phyloP scores from a whole-genome alignment of 2,888 invertebrate species.

The Nematopogon swammerdamellus region DNA sequence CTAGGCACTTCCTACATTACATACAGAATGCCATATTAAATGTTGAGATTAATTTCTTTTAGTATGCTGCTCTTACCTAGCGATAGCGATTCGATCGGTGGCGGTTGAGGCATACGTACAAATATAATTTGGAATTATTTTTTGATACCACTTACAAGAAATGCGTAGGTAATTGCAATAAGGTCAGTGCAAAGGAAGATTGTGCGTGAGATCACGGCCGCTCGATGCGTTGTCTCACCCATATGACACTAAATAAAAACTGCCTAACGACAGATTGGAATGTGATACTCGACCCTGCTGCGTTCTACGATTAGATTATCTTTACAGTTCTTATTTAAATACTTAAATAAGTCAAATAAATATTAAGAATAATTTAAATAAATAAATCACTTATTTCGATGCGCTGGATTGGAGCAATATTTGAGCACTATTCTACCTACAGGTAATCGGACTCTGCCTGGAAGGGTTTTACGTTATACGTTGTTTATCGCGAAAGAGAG shows the following conservation, averaged over 20 bases:
- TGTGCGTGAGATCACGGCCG: too few species aligned
- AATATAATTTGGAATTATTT: too few species aligned
- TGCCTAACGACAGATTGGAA: background rate
- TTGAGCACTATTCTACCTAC: conserved; percentile 14
- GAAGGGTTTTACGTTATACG: background rate
- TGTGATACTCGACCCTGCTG: background rate
- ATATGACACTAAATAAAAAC: too few species aligned
- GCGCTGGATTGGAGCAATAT: conserved; percentile 28
- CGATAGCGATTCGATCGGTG: background rate
- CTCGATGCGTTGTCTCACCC: too few species aligned
- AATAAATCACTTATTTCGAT: conserved; percentile 31
- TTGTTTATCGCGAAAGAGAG: too few species aligned
- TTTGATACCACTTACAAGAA: too few species aligned
- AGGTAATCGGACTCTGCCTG: background rate
- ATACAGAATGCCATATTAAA: too few species aligned
- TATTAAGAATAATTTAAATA: conserved; percentile 39
- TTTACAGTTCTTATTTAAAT: conserved; percentile 31
- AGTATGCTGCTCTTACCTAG: background rate
- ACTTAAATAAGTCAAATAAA: conserved; percentile 51
- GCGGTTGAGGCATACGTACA: background rate
- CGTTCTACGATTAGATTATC: background rate
- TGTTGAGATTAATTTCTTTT: too few species aligned
- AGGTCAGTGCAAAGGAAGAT: too few species aligned
- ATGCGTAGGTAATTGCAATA: too few species aligned
- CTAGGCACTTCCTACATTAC: background rate